A percentile compares a stretch with the other conserved stretches of the same genome.
These are phyloP conservation scores for Palythoa caribaeorum DNA, from an alignment of 92 coral and sea anemone genomes.

Conservation along the genomic window DNA sequence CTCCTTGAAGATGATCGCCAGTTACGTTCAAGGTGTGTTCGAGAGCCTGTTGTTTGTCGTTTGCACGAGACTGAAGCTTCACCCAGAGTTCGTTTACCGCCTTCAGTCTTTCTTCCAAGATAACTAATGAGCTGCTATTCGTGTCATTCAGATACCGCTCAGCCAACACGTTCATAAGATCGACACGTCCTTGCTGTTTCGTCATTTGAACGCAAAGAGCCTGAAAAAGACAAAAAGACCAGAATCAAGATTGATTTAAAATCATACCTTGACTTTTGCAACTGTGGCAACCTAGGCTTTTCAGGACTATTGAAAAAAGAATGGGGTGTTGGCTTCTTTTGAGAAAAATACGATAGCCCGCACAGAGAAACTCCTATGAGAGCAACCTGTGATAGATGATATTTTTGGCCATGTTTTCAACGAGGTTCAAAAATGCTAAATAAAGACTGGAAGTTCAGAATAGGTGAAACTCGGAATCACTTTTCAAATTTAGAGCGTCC, in stretches of 20 bases:
- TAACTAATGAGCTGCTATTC: slow-evolving; percentile 84
- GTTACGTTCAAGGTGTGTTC: slow-evolving; percentile 77
- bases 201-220: slow-evolving; percentile 95
- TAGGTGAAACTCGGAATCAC: too few species aligned
- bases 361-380: too few species aligned
- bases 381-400: too few species aligned
- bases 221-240: slow-evolving; percentile 36
- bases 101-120: slow-evolving; percentile 92
- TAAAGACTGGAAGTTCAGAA: too few species aligned
- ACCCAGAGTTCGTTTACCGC: slow-evolving; percentile 92
- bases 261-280: too few species aligned
- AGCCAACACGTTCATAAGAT: slow-evolving; percentile 88
- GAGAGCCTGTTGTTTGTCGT: slow-evolving; percentile 80
- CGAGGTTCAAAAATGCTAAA: too few species aligned
- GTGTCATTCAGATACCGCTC: slow-evolving; percentile 72
- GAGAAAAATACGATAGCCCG: too few species aligned
- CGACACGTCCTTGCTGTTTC: slow-evolving; percentile 88
- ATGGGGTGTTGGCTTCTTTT: too few species aligned
- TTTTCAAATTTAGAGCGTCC: too few species aligned
- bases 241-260: not conserved
- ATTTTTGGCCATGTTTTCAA: too few species aligned
- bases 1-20: slow-evolving; percentile 28
- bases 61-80: slow-evolving; percentile 84
- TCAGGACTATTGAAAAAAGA: too few species aligned
- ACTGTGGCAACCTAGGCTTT: too few species aligned